Percentiles rank a stretch among this genome's conserved stretches.
These are phyloP conservation scores for Ctena decussata DNA, from an alignment of 2,888 invertebrate species.

Conservation along the genomic window DNA sequence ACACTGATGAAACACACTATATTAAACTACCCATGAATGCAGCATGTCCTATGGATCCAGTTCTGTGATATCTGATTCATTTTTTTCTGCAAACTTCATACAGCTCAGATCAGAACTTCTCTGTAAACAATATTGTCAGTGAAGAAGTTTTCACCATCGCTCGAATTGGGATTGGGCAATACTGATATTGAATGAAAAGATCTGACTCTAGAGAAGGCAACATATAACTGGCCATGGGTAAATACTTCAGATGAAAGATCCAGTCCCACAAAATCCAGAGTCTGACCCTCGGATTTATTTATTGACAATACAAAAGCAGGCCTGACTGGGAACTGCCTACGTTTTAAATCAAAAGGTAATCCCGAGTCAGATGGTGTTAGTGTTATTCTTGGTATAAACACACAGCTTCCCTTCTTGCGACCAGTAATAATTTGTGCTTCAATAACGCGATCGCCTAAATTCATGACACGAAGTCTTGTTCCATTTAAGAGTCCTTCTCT, in stretches of 20 bases:
- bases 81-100: no score
- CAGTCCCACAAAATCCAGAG: constrained; percentile 61
- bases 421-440: constrained; percentile 29
- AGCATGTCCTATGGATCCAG: no score
- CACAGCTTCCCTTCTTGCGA: constrained; percentile 10
- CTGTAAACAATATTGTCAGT: no score
- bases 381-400: constrained; percentile 49
- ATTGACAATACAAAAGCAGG: constrained; percentile 79
- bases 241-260: constrained; percentile 67
- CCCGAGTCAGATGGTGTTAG: constrained; percentile 25
- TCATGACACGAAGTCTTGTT: constrained; percentile 45
- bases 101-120: no score
- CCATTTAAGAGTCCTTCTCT: constrained; percentile 58
- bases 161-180: no score
- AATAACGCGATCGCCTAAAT: constrained; percentile 16
- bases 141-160: no score
- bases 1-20: no score
- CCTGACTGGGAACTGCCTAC: constrained; percentile 71
- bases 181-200: constrained; percentile 9
- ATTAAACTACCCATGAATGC: no score
- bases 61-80: no score
- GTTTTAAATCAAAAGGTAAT: constrained; percentile 47
- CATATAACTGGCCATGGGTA: constrained; percentile 79
- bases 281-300: constrained; percentile 84
- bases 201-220: constrained; percentile 57